phyloP scores from a whole-genome alignment of 2,797 vertebrate species.

The Benthosema pterotum region DNA sequence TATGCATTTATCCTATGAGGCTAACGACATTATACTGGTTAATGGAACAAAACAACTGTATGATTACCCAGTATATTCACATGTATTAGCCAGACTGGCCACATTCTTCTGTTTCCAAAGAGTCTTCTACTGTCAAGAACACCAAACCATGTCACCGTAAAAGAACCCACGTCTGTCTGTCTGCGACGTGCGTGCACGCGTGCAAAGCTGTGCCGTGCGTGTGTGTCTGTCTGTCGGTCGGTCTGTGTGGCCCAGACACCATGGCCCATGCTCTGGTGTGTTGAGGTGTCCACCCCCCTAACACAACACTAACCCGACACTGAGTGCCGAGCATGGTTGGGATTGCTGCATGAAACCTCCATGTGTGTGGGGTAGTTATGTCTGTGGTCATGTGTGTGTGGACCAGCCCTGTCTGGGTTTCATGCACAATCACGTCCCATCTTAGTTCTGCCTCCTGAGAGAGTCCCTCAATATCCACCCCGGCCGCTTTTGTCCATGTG shows the following conservation, averaged over 20 bases:
- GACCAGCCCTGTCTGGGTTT: slow-evolving; percentile 43
- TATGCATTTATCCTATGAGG: too few species aligned
- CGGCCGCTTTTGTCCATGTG: slow-evolving; percentile 1
- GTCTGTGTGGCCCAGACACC: slow-evolving; percentile 33
- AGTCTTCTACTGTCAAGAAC: slow-evolving; percentile 65
- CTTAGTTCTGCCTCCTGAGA: slow-evolving; percentile 23
- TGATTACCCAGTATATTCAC: background rate
- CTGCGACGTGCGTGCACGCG: too few species aligned
- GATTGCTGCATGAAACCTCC: slow-evolving; percentile 66
- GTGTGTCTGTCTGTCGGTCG: background rate
- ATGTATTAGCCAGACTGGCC: slow-evolving; percentile 23
- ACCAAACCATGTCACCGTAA: slow-evolving; percentile 33
- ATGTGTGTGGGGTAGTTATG: slow-evolving; percentile 69
- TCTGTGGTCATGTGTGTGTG: slow-evolving; percentile 50
- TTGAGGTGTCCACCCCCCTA: slow-evolving; percentile 67
- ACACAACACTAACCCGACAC: slow-evolving; percentile 72
- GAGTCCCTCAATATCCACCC: slow-evolving; percentile 17
- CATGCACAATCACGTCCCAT: slow-evolving; percentile 44
- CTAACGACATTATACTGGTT: too few species aligned
- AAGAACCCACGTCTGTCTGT: slow-evolving; percentile 6
- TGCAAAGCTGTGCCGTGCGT: too few species aligned
- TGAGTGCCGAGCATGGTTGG: slow-evolving; percentile 73
- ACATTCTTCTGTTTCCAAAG: slow-evolving; percentile 52
- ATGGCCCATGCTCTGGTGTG: slow-evolving; percentile 54
- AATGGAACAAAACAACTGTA: too few species aligned